A percentile compares a stretch with the other conserved stretches of the same genome.
Evolutionary conservation across 2,113 vertebrate species (phyloP).

Genomic region (Rissa tridactyla): DNA sequence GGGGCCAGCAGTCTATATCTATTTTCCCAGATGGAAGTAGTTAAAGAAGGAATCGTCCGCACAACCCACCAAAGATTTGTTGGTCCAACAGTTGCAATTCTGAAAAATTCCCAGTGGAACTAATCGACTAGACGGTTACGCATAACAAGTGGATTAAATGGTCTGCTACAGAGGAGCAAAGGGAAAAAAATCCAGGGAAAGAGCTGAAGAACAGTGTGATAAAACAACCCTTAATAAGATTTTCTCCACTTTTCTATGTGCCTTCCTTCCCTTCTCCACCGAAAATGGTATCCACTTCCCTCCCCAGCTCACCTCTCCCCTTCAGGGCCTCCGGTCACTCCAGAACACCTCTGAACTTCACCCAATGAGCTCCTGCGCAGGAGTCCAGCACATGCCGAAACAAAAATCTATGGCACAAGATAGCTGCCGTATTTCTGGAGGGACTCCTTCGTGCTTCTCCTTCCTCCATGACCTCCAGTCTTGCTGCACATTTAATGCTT

Average conservation of each 20-base stretch:
- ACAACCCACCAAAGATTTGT: not conserved
- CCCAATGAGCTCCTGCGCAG: not conserved
- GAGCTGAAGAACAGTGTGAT: not conserved
- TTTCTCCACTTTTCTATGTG: not conserved
- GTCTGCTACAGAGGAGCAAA: not conserved
- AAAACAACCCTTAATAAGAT: not conserved
- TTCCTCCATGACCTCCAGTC: not conserved
- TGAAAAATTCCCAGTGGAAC: not conserved
- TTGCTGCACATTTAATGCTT: not conserved
- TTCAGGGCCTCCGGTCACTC: not conserved
- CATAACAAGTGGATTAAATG: not conserved
- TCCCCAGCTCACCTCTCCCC: not conserved
- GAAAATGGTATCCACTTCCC: not conserved
- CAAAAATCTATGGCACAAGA: not conserved
- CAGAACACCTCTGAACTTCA: not conserved
- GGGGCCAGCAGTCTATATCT: not conserved
- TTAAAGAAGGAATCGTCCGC: not conserved
- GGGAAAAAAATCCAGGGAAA: not conserved
- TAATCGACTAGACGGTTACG: not conserved
- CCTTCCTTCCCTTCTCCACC: not conserved
- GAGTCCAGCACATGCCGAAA: no score
- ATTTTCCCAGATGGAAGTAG: rapidly evolving
- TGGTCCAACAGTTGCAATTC: not conserved
- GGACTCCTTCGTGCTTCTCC: not conserved
- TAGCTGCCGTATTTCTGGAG: rapidly evolving